Conservation (phyloP, 1,140 invertebrate genomes). For the Dendrolimus punctatus region DNA sequence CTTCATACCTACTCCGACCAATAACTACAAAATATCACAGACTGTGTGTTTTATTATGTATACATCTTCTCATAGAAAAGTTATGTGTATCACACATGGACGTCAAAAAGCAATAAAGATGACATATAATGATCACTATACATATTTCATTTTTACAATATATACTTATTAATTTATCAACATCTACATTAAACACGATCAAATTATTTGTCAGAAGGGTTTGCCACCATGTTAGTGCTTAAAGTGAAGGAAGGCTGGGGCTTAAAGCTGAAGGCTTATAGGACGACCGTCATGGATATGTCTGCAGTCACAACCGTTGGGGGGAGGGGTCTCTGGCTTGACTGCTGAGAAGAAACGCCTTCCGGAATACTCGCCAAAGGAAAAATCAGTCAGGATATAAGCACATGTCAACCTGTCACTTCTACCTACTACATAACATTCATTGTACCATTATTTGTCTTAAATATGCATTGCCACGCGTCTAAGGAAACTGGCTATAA, state of each 20-base stretch:
- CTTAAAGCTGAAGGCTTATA: not conserved
- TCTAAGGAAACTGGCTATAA: slow-evolving; percentile 36
- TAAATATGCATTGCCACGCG: slow-evolving; percentile 39
- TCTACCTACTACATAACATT: slow-evolving; percentile 43
- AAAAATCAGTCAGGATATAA: slow-evolving; percentile 44
- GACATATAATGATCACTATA: slow-evolving; percentile 59
- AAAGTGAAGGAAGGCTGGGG: not conserved
- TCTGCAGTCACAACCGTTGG: slow-evolving; percentile 61
- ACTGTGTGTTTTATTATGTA: slow-evolving; percentile 70
- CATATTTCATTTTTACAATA: slow-evolving; percentile 50
- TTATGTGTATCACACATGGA: slow-evolving; percentile 69
- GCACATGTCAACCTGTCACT: slow-evolving; percentile 40
- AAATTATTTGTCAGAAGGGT: slow-evolving; percentile 58
- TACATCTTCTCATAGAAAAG: slow-evolving; percentile 70
- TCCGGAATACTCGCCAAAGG: slow-evolving; percentile 23
- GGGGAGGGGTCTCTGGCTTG: slow-evolving; percentile 26
- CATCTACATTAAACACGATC: slow-evolving; percentile 46
- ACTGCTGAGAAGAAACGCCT: slow-evolving; percentile 30
- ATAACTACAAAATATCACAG: slow-evolving; percentile 72
- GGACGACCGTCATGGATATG: slow-evolving; percentile 40
- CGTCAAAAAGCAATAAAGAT: slow-evolving; percentile 65
- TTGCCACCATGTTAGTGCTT: slow-evolving; percentile 17
- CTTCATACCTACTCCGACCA: slow-evolving; percentile 66
- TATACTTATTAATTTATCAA: slow-evolving; percentile 44
- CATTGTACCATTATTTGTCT: slow-evolving; percentile 59